These are phyloP conservation scores for Hesperophylax magnus DNA, from an alignment of 1,140 invertebrate species.

Conservation along the genomic window DNA sequence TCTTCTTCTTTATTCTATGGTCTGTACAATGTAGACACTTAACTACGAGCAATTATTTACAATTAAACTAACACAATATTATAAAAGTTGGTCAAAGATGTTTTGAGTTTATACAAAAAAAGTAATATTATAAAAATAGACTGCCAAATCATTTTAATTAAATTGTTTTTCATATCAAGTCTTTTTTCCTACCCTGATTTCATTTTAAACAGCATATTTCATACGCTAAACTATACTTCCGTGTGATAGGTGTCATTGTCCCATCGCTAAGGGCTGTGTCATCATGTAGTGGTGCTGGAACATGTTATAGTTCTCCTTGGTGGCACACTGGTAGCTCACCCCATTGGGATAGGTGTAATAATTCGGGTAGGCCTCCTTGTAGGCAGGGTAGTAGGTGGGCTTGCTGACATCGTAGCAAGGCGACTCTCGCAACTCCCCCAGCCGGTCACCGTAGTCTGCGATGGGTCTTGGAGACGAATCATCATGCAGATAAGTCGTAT, in stretches of 20 bases:
- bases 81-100: too few species aligned
- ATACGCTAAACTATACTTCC: neutral
- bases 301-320: constrained; percentile 68
- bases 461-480: constrained; percentile 56
- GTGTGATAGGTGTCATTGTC: constrained; percentile 60
- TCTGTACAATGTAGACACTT: too few species aligned
- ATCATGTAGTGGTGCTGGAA: constrained; percentile 68
- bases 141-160: too few species aligned
- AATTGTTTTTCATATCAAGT: too few species aligned
- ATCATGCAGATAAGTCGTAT: constrained; percentile 61
- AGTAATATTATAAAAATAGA: too few species aligned
- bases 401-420: constrained; percentile 48
- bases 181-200: neutral
- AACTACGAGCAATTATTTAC: too few species aligned
- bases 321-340: constrained; percentile 65
- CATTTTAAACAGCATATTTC: constrained; percentile 11
- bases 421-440: constrained; percentile 47
- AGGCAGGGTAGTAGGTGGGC: constrained; percentile 45
- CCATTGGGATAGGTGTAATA: constrained; percentile 65
- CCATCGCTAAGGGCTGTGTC: constrained; percentile 66
- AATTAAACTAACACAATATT: too few species aligned
- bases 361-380: constrained; percentile 50
- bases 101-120: too few species aligned
- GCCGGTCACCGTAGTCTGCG: constrained; percentile 32
- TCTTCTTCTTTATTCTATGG: too few species aligned